Conservation (phyloP, 2,113 vertebrate genomes). For the Pelobates fuscus region DNA sequence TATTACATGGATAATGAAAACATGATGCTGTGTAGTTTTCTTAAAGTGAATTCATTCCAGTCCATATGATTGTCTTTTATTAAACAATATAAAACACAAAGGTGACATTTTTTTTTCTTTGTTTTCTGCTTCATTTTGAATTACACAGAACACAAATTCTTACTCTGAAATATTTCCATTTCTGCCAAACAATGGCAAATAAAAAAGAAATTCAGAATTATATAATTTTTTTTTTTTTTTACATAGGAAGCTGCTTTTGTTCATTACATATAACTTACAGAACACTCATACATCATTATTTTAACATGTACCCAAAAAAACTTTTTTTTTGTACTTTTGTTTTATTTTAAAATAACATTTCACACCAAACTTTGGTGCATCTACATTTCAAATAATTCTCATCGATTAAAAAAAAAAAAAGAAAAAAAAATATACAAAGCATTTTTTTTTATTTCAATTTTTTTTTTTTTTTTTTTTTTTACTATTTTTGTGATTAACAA, state of each 20-base stretch:
- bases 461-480: constrained; percentile 55
- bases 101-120: constrained; percentile 51
- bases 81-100: constrained; percentile 54
- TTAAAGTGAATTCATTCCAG: constrained; percentile 43
- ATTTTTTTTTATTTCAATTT: constrained; percentile 53
- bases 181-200: constrained; percentile 45
- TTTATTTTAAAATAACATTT: constrained; percentile 60
- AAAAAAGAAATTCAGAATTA: constrained; percentile 66
- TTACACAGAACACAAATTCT: constrained; percentile 54
- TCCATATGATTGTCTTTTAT: constrained; percentile 54
- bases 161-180: constrained; percentile 26
- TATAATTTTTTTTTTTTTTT: constrained; percentile 51
- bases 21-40: not conserved
- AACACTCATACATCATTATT: constrained; percentile 59
- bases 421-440: constrained; percentile 58
- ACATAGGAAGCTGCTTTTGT: constrained; percentile 64
- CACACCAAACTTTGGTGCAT: constrained; percentile 61
- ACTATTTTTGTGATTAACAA: constrained; percentile 52
- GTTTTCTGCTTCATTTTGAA: constrained; percentile 54
- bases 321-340: constrained; percentile 52
- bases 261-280: constrained; percentile 67
- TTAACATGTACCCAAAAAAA: constrained; percentile 65
- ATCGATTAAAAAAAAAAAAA: constrained; percentile 61
- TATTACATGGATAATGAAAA: not conserved
- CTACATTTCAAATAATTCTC: constrained; percentile 62